Base-by-base conservation (phyloP, 2,888 invertebrate genomes). In the Elgonia sp. region DNA sequence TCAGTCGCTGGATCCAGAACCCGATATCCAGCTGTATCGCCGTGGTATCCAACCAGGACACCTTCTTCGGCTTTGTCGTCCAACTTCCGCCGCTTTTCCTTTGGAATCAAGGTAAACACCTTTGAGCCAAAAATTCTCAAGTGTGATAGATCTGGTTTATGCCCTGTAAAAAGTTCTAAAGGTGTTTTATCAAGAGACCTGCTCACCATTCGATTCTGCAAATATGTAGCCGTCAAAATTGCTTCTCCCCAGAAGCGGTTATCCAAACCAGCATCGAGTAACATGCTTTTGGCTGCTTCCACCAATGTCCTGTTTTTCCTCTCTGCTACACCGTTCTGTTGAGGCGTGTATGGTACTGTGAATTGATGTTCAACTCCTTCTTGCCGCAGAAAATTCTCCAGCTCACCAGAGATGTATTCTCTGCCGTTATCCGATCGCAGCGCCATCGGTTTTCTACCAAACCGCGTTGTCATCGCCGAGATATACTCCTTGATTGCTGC, bases 221-320 rank as follows among this genome's bases (percentile, higher is more conserved):
- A 50, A n/a, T 85, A 82, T 1, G 82, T 21, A 21, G 85, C 82
- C 2, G 88, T 88, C 57, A 79, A n/a, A 4, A 88, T 29, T 46
- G 83, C 88, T 60, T 88, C 88, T 55, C 77, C 88, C 82, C 79
- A 88, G 40, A 80, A 87, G 0, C 83, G 79, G 20, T 40, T 79
- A 14, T 84, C 75, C n/a, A 87, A 18, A 16, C 62, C 55, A 12
- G 84, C 83, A 20, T 84, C 84, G 0, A 84, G 12, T 6, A 89
- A 29, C 89, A 86, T 86, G 29, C 79, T 21, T 21, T 75, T 85
- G 5, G 83, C 80, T 20, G 76, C 16, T 62, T 88, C 83, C 0
- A 76, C 50, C 18, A 89, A 39, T 6, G 72, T 21, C 39, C 85
- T 53, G 12, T 89, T 89, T 37, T 84, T 80, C 40, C 89, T 21